Evolutionary conservation across 2,888 invertebrate genomes (phyloP), one percentile per base, ranked within the genome.

Genomic region (Mesorhabditis belari): DNA sequence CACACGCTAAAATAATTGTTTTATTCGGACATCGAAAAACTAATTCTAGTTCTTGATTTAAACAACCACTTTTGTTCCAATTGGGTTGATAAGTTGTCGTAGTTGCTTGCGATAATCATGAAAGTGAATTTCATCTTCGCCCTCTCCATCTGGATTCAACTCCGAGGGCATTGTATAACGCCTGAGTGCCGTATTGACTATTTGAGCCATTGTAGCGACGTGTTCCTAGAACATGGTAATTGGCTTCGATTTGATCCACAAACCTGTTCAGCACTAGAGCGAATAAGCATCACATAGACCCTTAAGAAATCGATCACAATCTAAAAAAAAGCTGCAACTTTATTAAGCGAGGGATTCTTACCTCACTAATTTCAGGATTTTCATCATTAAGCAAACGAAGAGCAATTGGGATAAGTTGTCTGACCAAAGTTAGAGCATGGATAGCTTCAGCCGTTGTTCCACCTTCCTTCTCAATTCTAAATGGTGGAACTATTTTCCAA

Each of bases 51-150:
- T n/a, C n/a, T n/a, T n/a, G 17, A 12, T 24, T 21, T 23, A 28
- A 55, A 55, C 17, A n/a, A 50, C 60, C 9, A 69, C 67, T 56
- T 70, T 70, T 19, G 55, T 58, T 5, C 71, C 70, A 35, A 75
- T 64, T 9, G 63, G 57, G 44, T 66, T 65, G 23, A 75, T 50
- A 25, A 75, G 50, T 3, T 55, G 59, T n/a, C 66, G 52, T 17
- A 75, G 56, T 17, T 71, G 68, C 56, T 60, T 65, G n/a, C 75
- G 57, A 56, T 66, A 73, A 23, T 73, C 73, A 27, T 63, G 63
- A 57, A 70, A 75, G 24, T 71, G 67, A 3, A 66, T 60, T 52
- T 73, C 73, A 19, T 71, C 70, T 53, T 75, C 75, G 29, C 75
- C 75, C 27, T 69, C 70, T 17, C 72, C 70, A 27, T 70, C 72